Conservation (phyloP, 2,113 vertebrate species). For the Scophthalmus maximus region DNA sequence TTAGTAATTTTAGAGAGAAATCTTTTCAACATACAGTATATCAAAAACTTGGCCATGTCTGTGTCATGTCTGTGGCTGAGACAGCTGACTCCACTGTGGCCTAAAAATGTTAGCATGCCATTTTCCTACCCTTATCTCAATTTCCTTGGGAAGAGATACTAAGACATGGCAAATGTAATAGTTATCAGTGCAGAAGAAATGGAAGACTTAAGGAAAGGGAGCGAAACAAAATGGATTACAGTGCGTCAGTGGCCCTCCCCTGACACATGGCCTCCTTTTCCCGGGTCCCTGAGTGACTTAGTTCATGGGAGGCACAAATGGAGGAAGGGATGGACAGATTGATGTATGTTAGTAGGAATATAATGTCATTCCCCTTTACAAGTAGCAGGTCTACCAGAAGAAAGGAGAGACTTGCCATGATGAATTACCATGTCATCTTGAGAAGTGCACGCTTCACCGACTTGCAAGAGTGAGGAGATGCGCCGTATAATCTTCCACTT, state of each 20-base stretch:
- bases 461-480: conserved; percentile 23
- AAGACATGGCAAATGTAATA: conserved; percentile 47
- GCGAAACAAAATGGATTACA: conserved; percentile 81
- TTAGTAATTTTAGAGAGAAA: too few species aligned
- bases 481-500: conserved; percentile 41
- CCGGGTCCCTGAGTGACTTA: conserved; percentile 37
- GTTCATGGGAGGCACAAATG: conserved; percentile 35
- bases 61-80: not conserved
- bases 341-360: conserved; percentile 18
- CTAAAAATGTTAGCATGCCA: conserved; percentile 34
- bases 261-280: conserved; percentile 72
- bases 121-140: conserved; percentile 28
- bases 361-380: conserved; percentile 34
- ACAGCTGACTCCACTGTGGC: conserved; percentile 1
- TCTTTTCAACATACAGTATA: not conserved
- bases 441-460: conserved; percentile 29
- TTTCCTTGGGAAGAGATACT: conserved; percentile 46
- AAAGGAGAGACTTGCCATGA: conserved; percentile 56
- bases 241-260: conserved; percentile 69
- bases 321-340: conserved; percentile 19
- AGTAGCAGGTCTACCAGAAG: conserved; percentile 44
- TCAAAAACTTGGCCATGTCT: not conserved
- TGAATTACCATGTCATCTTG: conserved; percentile 60
- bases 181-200: conserved; percentile 63
- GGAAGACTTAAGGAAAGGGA: conserved; percentile 68